Conservation (phyloP, 2,113 vertebrate species). For the Ptilonorhynchus violaceus region DNA sequence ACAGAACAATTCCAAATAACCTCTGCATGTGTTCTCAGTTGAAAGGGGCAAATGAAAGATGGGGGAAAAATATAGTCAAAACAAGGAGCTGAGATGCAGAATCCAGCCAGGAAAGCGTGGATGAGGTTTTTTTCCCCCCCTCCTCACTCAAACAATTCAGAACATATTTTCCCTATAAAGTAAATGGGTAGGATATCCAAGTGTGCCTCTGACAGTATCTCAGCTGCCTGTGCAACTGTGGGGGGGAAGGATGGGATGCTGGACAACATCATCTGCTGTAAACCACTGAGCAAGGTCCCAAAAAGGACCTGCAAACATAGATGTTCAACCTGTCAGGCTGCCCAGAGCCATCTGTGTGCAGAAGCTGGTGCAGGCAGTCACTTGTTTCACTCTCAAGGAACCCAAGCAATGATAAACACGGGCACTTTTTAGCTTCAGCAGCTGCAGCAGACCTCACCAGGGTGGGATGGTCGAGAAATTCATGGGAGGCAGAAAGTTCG, state of each 20-base stretch:
- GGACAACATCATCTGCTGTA: background rate
- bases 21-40: background rate
- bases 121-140: background rate
- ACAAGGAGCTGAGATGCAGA: background rate
- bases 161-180: constrained; percentile 21
- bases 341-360: background rate
- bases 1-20: constrained; percentile 1
- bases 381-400: background rate
- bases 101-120: background rate
- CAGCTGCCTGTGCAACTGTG: background rate
- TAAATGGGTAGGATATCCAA: background rate
- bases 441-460: background rate
- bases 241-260: background rate
- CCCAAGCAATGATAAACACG: background rate
- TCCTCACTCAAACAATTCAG: background rate
- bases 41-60: constrained; percentile 4
- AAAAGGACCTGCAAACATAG: background rate
- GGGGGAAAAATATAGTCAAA: background rate
- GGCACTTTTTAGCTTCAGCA: background rate
- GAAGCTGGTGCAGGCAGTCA: background rate
- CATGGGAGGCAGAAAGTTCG: background rate
- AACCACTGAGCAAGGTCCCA: background rate
- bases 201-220: background rate
- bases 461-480: background rate
- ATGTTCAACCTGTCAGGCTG: background rate